Conservation (phyloP, 1,140 invertebrate species). For the Drosophila teissieri region DNA sequence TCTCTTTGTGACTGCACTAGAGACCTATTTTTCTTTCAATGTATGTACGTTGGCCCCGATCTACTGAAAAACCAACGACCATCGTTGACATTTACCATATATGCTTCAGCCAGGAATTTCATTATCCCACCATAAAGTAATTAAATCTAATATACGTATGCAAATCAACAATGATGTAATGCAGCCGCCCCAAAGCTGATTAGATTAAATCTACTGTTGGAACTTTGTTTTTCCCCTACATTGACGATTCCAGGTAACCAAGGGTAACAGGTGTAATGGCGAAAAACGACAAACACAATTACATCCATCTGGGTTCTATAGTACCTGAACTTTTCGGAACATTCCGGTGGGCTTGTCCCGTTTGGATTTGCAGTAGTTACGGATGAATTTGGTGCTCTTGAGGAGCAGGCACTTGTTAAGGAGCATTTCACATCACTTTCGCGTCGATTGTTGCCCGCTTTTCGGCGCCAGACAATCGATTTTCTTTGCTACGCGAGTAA, state of each 20-base stretch:
- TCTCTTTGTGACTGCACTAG: background rate
- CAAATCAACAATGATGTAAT: conserved; percentile 36
- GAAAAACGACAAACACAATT: background rate
- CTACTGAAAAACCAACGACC: background rate
- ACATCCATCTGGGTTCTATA: background rate
- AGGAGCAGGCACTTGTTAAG: conserved; percentile 58
- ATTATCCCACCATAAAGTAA: conserved; percentile 62
- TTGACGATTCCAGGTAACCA: conserved; percentile 25
- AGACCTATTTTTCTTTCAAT: background rate
- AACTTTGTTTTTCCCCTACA: conserved; percentile 5
- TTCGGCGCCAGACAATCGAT: conserved; percentile 64
- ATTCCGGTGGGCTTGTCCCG: conserved; percentile 44
- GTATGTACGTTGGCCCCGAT: background rate
- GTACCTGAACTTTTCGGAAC: conserved; percentile 65
- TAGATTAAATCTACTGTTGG: conserved; percentile 54
- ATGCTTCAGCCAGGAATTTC: conserved; percentile 25
- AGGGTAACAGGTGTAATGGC: conserved; percentile 36
- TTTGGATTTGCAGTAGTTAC: conserved; percentile 41
- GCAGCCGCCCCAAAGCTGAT: conserved; percentile 29
- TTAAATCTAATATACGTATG: conserved; percentile 60
- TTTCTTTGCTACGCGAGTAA: conserved; percentile 29
- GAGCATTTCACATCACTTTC: conserved; percentile 72
- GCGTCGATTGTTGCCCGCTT: conserved; percentile 46
- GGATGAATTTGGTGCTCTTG: conserved; percentile 49
- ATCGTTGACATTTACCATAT: conserved; percentile 14